These are phyloP conservation scores for Scaptodrosophila lebanonensis DNA, from an alignment of 1,140 invertebrate genomes.

Conservation along the genomic window DNA sequence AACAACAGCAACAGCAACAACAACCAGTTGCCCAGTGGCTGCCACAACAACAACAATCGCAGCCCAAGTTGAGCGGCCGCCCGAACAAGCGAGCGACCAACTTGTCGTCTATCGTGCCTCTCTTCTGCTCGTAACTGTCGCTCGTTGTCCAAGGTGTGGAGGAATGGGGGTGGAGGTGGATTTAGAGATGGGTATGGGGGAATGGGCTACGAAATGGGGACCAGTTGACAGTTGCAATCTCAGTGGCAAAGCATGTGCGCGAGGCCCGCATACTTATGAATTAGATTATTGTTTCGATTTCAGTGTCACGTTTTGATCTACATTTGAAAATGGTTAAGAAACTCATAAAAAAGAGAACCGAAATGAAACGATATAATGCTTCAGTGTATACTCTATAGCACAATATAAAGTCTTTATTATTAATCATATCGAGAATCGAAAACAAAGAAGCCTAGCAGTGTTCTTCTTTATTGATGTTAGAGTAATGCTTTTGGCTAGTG, in stretches of 20 bases:
- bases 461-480: too few species aligned
- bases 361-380: constrained; percentile 3
- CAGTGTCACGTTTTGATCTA: constrained; percentile 72
- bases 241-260: not conserved
- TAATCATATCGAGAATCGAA: constrained; percentile 7
- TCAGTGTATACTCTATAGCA: too few species aligned
- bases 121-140: not conserved
- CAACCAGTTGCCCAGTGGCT: not conserved
- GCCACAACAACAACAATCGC: not conserved
- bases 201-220: not conserved
- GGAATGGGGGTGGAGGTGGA: not conserved
- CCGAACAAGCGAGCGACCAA: too few species aligned
- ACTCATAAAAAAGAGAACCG: constrained; percentile 1
- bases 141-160: not conserved
- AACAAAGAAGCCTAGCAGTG: too few species aligned
- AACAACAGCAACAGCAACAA: constrained; percentile 23
- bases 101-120: not conserved
- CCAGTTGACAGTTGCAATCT: constrained; percentile 23
- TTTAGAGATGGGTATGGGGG: not conserved
- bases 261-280: constrained; percentile 61
- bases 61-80: too few species aligned
- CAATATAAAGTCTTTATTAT: not conserved
- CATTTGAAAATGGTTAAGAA: constrained; percentile 38
- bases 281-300: constrained; percentile 69
- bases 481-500: too few species aligned